These are phyloP conservation scores for Notamacropus eugenii DNA, from an alignment of 2,797 vertebrate species.

Conservation along the genomic window DNA sequence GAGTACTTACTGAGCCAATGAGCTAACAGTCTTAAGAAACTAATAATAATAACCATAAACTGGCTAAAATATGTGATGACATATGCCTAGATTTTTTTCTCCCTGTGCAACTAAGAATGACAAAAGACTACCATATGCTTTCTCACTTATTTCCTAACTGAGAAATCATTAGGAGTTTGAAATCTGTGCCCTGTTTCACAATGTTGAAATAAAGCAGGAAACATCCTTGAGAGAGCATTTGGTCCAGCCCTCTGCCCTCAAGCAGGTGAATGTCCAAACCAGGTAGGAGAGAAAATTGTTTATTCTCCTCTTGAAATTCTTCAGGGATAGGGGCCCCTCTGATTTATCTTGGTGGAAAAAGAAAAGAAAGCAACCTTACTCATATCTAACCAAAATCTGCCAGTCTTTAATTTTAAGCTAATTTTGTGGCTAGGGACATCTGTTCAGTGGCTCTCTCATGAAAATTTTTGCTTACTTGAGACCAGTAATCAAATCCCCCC, in stretches of 20 bases:
- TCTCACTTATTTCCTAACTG: neutral
- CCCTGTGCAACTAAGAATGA: neutral
- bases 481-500: conserved; percentile 28
- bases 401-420: conserved; percentile 32
- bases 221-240: neutral
- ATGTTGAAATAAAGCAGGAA: neutral
- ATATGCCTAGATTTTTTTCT: neutral
- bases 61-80: neutral
- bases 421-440: conserved; percentile 16
- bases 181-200: neutral
- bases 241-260: neutral
- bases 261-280: neutral
- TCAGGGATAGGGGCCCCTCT: neutral
- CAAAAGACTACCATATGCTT: neutral
- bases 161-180: neutral
- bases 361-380: conserved; percentile 9
- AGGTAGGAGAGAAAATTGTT: neutral
- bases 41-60: neutral
- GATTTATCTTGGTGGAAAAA: neutral
- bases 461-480: conserved; percentile 2
- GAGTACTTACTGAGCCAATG: neutral
- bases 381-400: conserved; percentile 16
- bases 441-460: conserved; percentile 27
- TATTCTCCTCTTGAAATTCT: neutral
- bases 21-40: neutral